Evolutionary conservation across 2,797 vertebrate genomes (phyloP), one percentile per base, ranked within the genome.

Genomic region (Scomberomorus guttatus): DNA sequence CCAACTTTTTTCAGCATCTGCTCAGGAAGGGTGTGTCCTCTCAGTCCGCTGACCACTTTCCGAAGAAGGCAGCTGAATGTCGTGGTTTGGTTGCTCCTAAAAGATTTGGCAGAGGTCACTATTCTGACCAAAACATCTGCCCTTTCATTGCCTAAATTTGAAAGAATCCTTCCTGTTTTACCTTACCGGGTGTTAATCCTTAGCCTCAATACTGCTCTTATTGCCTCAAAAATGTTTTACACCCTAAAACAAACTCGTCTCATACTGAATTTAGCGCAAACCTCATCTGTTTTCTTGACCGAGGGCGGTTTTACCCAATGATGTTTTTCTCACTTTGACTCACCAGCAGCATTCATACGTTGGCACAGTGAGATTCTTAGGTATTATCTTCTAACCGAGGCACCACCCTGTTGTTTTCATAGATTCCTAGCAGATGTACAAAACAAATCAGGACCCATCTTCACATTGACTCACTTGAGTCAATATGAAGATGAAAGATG

Each of bases 21-120:
- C 73, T 71, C 88, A 92, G 90, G 92, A 94, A 93, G 93, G 94
- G 93, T 73, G 94, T 86, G 88, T 81, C 32, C 83, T 62, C 68
- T 83, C 82, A 70, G 81, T 75, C 87, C 79, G 54, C 66, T 88
- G 87, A 93, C 92, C 89, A 50, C 89, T 90, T 82, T 70, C 90
- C 80, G 76, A 79, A 91, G 91, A 89, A 92, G 75, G 44, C 85
- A 77, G 51, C 85, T 73, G 82, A 87, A 85, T 34, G 75, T 67
- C 3, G 77, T 76, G 89, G 85, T 90, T 88, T 85, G 82, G 88
- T 88, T 52, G 75, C 62, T 82, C 62, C 85, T 77, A 51, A 88
- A 83, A 77, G 69, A 80, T 63, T 59, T 55, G 74, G 71, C 67
- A 88, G 80, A 89, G 89, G 77, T 87, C 85, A 79, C 11, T 29